A percentile compares a stretch with the other conserved stretches of the same genome.
Conservation (phyloP, 64 coral and sea anemone genomes). For the Stichodactyla mertensii region DNA sequence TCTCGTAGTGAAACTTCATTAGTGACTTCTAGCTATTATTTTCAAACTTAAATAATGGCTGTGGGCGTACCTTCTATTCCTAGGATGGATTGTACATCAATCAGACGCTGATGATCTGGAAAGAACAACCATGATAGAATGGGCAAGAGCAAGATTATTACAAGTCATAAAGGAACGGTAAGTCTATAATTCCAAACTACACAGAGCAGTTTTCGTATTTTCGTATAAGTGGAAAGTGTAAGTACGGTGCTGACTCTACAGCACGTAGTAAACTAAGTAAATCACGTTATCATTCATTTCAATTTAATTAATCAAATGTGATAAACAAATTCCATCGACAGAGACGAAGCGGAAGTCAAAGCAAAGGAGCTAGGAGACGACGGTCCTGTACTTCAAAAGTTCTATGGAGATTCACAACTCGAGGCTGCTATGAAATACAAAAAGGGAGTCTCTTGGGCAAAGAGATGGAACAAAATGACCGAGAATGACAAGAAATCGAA, state of each 20-base stretch:
- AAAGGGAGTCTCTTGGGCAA: constrained; percentile 88
- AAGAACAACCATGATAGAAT: constrained; percentile 79
- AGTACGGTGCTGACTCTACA: not conserved
- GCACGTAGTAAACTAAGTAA: too few species aligned
- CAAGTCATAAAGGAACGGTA: constrained; percentile 75
- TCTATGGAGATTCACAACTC: constrained; percentile 74
- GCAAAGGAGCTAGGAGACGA: constrained; percentile 69
- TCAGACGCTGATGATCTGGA: constrained; percentile 64
- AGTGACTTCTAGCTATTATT: too few species aligned
- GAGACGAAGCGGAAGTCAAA: constrained; percentile 68
- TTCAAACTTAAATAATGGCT: not conserved
- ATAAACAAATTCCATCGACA: not conserved
- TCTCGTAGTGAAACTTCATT: too few species aligned
- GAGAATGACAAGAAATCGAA: constrained; percentile 80
- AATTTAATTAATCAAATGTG: too few species aligned
- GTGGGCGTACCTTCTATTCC: not conserved
- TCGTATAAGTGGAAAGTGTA: too few species aligned
- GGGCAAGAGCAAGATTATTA: constrained; percentile 73
- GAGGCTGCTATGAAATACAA: constrained; percentile 86
- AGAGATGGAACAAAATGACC: constrained; percentile 72
- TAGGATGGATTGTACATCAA: constrained; percentile 85
- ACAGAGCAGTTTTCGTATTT: too few species aligned
- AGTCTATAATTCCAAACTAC: not conserved
- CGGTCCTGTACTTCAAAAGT: constrained; percentile 60
- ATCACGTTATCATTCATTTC: too few species aligned